These are phyloP conservation scores for Pontoporia blainvillei DNA, from an alignment of 2,113 vertebrate genomes.

Conservation along the genomic window DNA sequence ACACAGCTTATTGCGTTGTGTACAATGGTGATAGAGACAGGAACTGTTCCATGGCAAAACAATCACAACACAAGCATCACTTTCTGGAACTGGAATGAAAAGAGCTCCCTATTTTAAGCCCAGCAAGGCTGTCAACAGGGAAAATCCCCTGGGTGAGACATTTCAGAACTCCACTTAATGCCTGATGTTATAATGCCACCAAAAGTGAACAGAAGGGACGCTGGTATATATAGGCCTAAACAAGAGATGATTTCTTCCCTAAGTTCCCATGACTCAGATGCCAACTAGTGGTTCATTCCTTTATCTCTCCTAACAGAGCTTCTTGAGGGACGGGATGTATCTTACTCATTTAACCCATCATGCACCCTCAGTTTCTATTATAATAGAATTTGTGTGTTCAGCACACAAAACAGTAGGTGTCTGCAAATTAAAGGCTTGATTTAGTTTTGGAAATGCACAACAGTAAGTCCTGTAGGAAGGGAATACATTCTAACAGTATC, in stretches of 20 bases:
- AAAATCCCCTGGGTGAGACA: neutral
- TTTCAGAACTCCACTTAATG: neutral
- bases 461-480: neutral
- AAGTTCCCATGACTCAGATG: neutral
- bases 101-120: neutral
- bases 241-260: neutral
- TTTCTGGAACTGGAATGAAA: constrained; percentile 51
- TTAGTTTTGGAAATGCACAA: neutral
- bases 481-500: neutral
- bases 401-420: neutral
- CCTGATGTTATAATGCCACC: neutral
- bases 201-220: neutral
- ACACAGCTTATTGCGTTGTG: neutral
- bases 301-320: neutral
- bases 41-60: constrained; percentile 20
- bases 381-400: neutral
- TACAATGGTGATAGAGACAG: neutral
- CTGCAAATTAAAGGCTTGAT: neutral
- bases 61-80: neutral
- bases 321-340: neutral
- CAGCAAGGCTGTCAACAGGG: neutral
- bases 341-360: neutral
- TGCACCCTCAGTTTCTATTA: neutral
- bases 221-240: neutral
- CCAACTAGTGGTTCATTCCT: neutral